Conservation (phyloP, 2,113 vertebrate genomes). For the Thamnaconus septentrionalis region DNA sequence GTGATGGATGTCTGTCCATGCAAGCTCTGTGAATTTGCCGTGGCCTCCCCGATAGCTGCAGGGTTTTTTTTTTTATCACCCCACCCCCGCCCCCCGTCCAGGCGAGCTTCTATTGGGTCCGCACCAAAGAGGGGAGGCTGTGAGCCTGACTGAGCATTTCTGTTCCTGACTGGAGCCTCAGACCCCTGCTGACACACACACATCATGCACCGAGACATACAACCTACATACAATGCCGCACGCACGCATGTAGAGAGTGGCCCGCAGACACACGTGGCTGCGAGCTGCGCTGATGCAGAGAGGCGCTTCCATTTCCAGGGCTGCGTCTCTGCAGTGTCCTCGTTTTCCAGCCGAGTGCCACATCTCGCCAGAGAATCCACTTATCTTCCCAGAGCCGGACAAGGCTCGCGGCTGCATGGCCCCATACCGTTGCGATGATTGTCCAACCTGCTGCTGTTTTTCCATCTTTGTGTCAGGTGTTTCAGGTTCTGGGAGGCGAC, state of each 20-base stretch:
- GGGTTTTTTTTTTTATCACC: slow-evolving; percentile 6
- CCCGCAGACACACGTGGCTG: slow-evolving; percentile 13
- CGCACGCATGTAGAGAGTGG: slow-evolving; percentile 27
- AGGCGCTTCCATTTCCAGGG: slow-evolving; percentile 30
- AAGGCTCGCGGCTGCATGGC: not conserved
- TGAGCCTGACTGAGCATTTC: slow-evolving; percentile 53
- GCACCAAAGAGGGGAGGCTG: not conserved
- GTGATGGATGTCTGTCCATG: not conserved
- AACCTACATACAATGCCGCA: slow-evolving; percentile 50
- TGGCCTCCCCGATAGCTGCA: slow-evolving; percentile 11
- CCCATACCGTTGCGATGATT: too few relatives aligned
- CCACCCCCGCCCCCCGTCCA: not conserved
- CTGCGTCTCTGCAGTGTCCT: slow-evolving; percentile 66
- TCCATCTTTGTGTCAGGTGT: slow-evolving; percentile 44
- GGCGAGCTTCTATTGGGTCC: slow-evolving; percentile 13
- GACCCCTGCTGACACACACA: slow-evolving; percentile 21
- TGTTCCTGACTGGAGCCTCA: slow-evolving; percentile 18
- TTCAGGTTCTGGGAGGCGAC: slow-evolving; percentile 39
- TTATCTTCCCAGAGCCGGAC: slow-evolving; percentile 39
- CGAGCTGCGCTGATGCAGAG: slow-evolving; percentile 51
- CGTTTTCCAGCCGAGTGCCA: slow-evolving; percentile 56
- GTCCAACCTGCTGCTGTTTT: not conserved
- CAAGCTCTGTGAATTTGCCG: slow-evolving; percentile 7
- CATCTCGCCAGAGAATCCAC: slow-evolving; percentile 6
- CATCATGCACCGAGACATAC: slow-evolving; percentile 23